Conservation (phyloP, 2,113 vertebrate species). For the Dipodomys stephensi region DNA sequence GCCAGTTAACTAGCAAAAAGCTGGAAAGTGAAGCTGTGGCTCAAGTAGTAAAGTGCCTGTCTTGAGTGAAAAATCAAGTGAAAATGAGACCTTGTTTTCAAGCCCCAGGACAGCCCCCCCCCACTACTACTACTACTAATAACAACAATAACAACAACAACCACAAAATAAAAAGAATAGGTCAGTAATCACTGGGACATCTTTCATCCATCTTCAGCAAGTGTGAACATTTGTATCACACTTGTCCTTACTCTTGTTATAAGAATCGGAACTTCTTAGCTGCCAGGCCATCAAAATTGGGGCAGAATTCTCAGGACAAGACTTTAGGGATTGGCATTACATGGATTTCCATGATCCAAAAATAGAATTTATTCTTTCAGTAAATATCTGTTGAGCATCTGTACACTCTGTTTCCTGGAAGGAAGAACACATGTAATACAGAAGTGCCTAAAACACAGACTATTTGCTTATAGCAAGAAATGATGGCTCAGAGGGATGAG, state of each 20-base stretch:
- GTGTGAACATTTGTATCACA: not conserved
- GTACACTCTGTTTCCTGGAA: not conserved
- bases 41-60: too few species aligned
- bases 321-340: not conserved
- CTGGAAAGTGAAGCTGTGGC: too few species aligned
- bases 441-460: not conserved
- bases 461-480: not conserved
- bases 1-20: too few species aligned
- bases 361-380: not conserved
- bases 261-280: not conserved
- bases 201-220: not conserved
- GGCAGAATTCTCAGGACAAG: constrained; percentile 23
- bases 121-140: too few species aligned
- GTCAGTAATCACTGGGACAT: not conserved
- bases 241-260: not conserved
- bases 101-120: too few species aligned
- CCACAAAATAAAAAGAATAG: not conserved
- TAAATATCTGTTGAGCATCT: not conserved
- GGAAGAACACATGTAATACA: not conserved
- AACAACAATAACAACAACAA: too few species aligned
- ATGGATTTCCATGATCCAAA: not conserved
- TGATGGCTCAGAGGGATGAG: not conserved
- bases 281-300: not conserved
- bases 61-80: too few species aligned
- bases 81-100: too few species aligned